These are phyloP conservation scores for Vulpes lagopus DNA, from an alignment of 2,113 vertebrate species.

Conservation along the genomic window DNA sequence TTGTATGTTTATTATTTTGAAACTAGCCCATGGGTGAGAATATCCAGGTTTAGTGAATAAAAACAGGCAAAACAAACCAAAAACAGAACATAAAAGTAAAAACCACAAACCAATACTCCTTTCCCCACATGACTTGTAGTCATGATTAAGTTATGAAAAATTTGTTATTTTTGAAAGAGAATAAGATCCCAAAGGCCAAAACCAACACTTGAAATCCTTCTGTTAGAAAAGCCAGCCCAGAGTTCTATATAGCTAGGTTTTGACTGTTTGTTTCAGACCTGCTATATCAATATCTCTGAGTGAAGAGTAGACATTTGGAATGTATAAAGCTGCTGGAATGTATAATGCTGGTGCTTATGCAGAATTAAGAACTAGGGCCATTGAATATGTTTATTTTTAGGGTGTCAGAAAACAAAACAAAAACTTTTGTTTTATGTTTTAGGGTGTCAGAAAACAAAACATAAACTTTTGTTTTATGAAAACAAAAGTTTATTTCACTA, in stretches of 20 bases:
- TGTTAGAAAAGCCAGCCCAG: not conserved
- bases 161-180: constrained; percentile 61
- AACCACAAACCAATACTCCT: not conserved
- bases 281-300: not conserved
- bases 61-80: constrained; percentile 27
- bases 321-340: rapidly evolving
- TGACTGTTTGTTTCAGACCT: not conserved
- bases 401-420: not conserved
- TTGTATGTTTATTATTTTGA: constrained; percentile 41
- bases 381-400: not conserved
- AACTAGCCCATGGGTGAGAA: not conserved
- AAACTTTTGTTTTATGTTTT: not conserved
- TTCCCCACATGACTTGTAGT: not conserved
- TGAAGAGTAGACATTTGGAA: not conserved
- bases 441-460: not conserved
- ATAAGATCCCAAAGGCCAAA: constrained; percentile 45
- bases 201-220: constrained; percentile 5
- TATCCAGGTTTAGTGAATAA: constrained; percentile 5
- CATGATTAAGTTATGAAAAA: constrained; percentile 53
- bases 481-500: not conserved
- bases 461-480: not conserved
- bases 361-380: not conserved
- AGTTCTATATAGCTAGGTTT: not conserved
- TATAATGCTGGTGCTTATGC: too few relatives aligned
- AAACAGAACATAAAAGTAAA: constrained; percentile 9